A percentile compares a stretch with the other conserved stretches of the same genome.
Evolutionary conservation across 2,888 invertebrate genomes (phyloP).

Genomic region (Nymphalis urticae): DNA sequence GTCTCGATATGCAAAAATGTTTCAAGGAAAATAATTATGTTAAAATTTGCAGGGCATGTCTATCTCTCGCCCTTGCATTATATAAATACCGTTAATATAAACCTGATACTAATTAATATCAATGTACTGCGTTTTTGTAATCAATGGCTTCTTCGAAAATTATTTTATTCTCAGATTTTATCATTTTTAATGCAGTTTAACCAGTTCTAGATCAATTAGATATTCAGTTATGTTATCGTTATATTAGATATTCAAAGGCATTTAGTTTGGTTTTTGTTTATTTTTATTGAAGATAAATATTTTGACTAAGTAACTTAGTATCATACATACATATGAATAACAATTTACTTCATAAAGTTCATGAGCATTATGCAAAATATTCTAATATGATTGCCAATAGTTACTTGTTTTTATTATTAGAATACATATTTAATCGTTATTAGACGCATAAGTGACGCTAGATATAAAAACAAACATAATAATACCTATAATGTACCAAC

Average conservation of each 20-base stretch:
- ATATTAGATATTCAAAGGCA: too few relatives aligned
- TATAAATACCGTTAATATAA: too few relatives aligned
- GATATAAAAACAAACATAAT: neutral
- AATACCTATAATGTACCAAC: neutral
- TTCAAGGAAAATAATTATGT: neutral
- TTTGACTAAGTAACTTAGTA: neutral
- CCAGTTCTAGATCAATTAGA: conserved; percentile 17
- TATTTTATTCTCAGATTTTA: conserved; percentile 21
- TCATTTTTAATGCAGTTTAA: conserved; percentile 18
- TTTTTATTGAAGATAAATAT: neutral
- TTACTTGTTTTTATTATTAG: conserved; percentile 3
- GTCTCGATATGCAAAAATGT: neutral
- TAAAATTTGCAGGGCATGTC: neutral
- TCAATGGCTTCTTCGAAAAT: conserved; percentile 15
- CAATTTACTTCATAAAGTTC: neutral
- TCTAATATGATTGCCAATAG: neutral
- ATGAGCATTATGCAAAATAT: conserved; percentile 4
- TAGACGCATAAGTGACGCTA: neutral
- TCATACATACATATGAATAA: neutral
- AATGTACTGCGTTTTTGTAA: conserved; percentile 13
- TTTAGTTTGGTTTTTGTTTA: conserved; percentile 15
- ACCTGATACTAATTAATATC: conserved; percentile 4
- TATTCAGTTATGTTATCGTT: too few relatives aligned
- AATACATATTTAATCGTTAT: conserved; percentile 6
- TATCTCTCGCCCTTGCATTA: too few relatives aligned